A percentile compares a stretch with the other conserved stretches of the same genome.
phyloP scores from a whole-genome alignment of 2,113 vertebrate genomes.

The Thalassarche chlororhynchos region DNA sequence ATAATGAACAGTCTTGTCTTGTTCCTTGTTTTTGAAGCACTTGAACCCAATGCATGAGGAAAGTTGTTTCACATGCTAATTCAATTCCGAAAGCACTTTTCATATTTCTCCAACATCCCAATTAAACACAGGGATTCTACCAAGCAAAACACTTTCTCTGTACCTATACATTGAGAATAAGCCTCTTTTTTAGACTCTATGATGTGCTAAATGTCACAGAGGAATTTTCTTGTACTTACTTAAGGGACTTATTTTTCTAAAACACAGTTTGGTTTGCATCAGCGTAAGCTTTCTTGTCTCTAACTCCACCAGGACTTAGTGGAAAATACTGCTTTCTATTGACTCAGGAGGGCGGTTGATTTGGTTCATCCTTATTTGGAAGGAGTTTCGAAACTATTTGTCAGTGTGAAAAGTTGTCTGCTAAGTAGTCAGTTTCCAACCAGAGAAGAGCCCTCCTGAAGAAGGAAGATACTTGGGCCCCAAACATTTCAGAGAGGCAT shows the following conservation, averaged over 20 bases:
- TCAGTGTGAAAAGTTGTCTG: neutral
- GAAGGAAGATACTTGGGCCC: neutral
- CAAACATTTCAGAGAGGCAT: neutral
- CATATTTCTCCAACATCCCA: constrained; percentile 24
- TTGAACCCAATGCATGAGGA: constrained; percentile 27
- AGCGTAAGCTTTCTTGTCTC: neutral
- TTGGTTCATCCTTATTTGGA: neutral
- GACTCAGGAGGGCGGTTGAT: neutral
- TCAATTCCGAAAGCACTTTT: constrained; percentile 30
- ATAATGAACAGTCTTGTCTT: constrained; percentile 58
- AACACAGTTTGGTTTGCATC: neutral
- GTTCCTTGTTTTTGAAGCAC: constrained; percentile 43
- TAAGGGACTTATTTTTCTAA: neutral
- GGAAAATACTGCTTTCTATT: neutral
- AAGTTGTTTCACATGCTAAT: constrained; percentile 42
- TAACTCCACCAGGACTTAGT: neutral
- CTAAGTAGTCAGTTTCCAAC: neutral
- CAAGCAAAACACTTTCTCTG: neutral
- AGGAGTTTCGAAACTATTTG: neutral
- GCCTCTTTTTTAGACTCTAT: neutral
- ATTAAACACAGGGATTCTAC: neutral
- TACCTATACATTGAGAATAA: neutral
- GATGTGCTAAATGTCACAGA: neutral
- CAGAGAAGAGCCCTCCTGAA: neutral
- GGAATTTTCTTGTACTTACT: neutral